These are phyloP conservation scores for Nettapus auritus DNA, from an alignment of 2,113 vertebrate genomes.

Conservation along the genomic window DNA sequence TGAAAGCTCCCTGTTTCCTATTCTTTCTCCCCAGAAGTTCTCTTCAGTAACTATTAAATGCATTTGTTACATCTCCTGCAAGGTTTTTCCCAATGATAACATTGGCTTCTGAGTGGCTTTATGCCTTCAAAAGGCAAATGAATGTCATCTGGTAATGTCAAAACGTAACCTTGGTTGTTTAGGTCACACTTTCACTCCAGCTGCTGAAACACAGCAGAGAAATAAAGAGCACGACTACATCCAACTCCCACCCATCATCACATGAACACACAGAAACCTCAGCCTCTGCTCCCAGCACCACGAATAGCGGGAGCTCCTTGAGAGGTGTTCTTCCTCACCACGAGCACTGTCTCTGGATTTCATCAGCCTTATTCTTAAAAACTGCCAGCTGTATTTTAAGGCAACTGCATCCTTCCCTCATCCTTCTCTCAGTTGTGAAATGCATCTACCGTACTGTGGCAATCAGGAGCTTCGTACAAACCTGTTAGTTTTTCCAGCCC, in stretches of 20 bases:
- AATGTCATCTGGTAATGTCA: background rate
- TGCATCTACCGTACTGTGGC: background rate
- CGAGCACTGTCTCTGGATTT: too few relatives aligned
- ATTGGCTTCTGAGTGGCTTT: background rate
- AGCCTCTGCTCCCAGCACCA: background rate
- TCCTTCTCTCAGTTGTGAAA: background rate
- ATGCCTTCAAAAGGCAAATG: background rate
- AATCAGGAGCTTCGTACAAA: background rate
- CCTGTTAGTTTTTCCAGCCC: background rate
- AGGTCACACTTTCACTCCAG: background rate
- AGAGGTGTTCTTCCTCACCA: background rate
- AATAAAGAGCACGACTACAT: background rate
- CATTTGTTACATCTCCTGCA: background rate
- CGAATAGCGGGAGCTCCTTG: background rate
- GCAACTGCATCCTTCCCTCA: background rate
- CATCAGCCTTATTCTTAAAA: background rate
- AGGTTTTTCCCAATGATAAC: background rate
- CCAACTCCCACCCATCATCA: background rate
- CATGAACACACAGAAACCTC: rapidly evolving
- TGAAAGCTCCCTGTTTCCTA: background rate
- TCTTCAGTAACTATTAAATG: background rate
- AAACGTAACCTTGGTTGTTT: background rate
- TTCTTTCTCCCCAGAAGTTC: background rate
- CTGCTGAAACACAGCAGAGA: background rate
- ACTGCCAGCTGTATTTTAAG: background rate